These are phyloP conservation scores for Allobates femoralis DNA, from an alignment of 2,797 vertebrate species.

Conservation along the genomic window DNA sequence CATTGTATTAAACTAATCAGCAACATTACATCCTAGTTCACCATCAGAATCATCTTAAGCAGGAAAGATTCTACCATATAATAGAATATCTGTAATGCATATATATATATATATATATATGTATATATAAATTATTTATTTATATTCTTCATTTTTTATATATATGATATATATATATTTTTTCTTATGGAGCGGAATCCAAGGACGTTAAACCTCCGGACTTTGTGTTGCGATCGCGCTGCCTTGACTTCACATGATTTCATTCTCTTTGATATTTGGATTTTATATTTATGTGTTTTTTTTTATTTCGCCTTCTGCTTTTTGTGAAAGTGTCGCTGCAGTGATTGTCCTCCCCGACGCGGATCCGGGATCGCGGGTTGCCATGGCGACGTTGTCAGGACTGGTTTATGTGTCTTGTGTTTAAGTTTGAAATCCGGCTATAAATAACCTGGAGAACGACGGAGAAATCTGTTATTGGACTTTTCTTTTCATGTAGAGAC, in stretches of 20 bases:
- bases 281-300: conserved; percentile 26
- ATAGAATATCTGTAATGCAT: too few species aligned
- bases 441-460: conserved; percentile 46
- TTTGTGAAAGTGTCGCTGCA: conserved; percentile 12
- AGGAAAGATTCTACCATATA: neutral
- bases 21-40: too few species aligned
- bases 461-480: conserved; percentile 9
- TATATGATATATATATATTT: neutral
- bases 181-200: neutral
- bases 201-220: neutral
- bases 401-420: conserved; percentile 54
- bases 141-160: too few species aligned
- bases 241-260: neutral
- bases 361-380: conserved; percentile 45
- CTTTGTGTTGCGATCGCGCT: neutral
- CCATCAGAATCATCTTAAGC: neutral
- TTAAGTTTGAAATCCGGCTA: conserved; percentile 57
- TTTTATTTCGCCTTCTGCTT: neutral
- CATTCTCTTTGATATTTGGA: neutral
- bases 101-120: too few species aligned
- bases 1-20: neutral
- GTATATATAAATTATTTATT: too few species aligned
- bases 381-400: conserved; percentile 60
- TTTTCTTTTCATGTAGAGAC: neutral
- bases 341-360: conserved; percentile 22